Percentiles rank a stretch among this genome's conserved stretches.
These are phyloP conservation scores for Eilema caniola DNA, from an alignment of 2,888 invertebrate species.

Conservation along the genomic window DNA sequence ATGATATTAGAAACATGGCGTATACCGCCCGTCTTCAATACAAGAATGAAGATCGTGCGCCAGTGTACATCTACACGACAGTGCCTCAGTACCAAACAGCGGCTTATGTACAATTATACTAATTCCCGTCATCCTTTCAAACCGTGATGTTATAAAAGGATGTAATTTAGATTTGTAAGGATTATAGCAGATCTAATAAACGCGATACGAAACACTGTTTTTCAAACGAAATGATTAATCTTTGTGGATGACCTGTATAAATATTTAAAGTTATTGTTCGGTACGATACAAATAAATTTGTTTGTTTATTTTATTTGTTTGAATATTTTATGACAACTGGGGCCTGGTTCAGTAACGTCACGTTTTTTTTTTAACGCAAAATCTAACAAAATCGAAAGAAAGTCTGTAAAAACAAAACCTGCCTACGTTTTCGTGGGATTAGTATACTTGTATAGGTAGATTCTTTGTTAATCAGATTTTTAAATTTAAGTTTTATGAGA, in stretches of 20 bases:
- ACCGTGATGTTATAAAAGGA: constrained; percentile 42
- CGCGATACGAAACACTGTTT: constrained; percentile 44
- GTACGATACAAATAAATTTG: constrained; percentile 53
- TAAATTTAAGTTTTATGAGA: too few relatives aligned
- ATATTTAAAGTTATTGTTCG: constrained; percentile 56
- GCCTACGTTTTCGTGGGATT: too few relatives aligned
- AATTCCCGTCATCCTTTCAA: constrained; percentile 44
- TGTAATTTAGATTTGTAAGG: constrained; percentile 58
- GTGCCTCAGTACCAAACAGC: constrained; percentile 68
- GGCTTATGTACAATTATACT: constrained; percentile 69
- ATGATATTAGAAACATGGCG: constrained; percentile 87
- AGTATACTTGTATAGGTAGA: too few relatives aligned
- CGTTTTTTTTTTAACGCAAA: too few relatives aligned
- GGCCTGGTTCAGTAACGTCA: too few relatives aligned
- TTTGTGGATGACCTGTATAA: constrained; percentile 36
- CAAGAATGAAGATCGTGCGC: constrained; percentile 88
- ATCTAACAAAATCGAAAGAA: too few relatives aligned
- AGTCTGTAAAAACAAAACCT: too few relatives aligned
- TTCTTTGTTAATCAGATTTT: too few relatives aligned
- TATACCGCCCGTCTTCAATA: constrained; percentile 89
- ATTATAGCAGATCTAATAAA: constrained; percentile 46
- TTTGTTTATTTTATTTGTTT: constrained; percentile 52
- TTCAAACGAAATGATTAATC: constrained; percentile 48
- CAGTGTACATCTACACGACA: constrained; percentile 87
- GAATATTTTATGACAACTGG: constrained; percentile 31